Evolutionary conservation across 2,797 vertebrate species (phyloP).

Genomic region (Kryptopterus vitreolus): DNA sequence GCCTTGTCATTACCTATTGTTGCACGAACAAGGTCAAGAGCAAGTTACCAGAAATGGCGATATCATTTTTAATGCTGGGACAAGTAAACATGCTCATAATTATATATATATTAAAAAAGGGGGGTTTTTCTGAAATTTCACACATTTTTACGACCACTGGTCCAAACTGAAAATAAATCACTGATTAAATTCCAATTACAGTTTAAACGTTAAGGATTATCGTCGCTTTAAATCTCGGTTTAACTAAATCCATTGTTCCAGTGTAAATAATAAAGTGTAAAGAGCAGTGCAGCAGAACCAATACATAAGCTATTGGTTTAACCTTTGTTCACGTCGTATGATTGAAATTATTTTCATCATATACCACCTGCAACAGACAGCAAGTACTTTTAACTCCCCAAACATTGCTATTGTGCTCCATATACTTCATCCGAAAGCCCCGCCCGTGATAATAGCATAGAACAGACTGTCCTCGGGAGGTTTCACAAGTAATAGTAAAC

Average conservation of each 20-base stretch:
- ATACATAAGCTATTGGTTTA: not conserved
- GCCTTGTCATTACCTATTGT: not conserved
- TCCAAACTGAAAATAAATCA: not conserved
- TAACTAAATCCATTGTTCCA: not conserved
- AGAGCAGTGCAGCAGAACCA: no score
- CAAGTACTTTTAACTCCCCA: slow-evolving; percentile 1
- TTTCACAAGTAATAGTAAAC: not conserved
- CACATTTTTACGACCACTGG: not conserved
- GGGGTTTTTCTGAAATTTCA: not conserved
- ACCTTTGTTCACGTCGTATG: not conserved
- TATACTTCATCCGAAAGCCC: not conserved
- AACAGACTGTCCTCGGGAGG: slow-evolving; percentile 13
- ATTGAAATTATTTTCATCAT: not conserved
- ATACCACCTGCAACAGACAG: not conserved
- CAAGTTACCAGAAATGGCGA: no score
- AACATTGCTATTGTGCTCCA: not conserved
- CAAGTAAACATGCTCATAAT: no score
- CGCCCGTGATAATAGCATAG: slow-evolving; percentile 9
- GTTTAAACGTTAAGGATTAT: not conserved
- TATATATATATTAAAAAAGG: no score
- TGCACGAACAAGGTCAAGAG: slow-evolving; percentile 10
- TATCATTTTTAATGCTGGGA: not conserved
- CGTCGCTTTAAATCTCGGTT: not conserved
- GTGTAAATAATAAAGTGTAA: not conserved
- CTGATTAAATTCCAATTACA: not conserved